phyloP scores from a whole-genome alignment of 2,113 vertebrate genomes.

The Tachysurus vachellii region DNA sequence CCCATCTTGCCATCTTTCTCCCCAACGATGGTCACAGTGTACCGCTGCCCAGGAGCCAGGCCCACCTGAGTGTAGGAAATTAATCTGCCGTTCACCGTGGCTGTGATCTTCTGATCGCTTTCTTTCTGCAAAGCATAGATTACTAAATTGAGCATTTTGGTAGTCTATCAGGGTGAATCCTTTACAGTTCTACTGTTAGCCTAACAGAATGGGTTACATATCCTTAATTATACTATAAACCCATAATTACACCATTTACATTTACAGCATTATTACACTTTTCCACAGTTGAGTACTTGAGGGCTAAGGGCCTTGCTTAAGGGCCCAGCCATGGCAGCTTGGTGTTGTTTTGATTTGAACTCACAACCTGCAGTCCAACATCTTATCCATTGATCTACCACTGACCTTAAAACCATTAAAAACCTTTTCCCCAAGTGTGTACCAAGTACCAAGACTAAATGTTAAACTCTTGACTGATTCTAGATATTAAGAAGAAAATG shows the following conservation, averaged over 20 bases:
- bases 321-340: too few species aligned
- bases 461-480: not conserved
- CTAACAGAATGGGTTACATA: not conserved
- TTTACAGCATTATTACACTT: too few species aligned
- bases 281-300: too few species aligned
- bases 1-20: conserved; percentile 63
- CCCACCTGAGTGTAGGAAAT: conserved; percentile 70
- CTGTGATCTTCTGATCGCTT: conserved; percentile 55
- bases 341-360: too few species aligned
- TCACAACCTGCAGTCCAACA: too few species aligned
- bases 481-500: not conserved
- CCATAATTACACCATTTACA: not conserved
- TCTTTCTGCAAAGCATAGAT: conserved; percentile 66
- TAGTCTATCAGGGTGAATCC: not conserved
- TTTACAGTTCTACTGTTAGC: not conserved
- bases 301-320: too few species aligned
- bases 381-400: too few species aligned
- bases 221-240: not conserved
- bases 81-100: conserved; percentile 60
- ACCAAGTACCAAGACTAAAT: not conserved
- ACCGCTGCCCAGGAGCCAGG: conserved; percentile 73
- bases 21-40: conserved; percentile 67
- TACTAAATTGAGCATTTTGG: not conserved
- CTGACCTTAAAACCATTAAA: not conserved
- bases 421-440: not conserved